These are phyloP conservation scores for Vanessa cardui DNA, from an alignment of 2,888 invertebrate genomes.

Conservation along the genomic window DNA sequence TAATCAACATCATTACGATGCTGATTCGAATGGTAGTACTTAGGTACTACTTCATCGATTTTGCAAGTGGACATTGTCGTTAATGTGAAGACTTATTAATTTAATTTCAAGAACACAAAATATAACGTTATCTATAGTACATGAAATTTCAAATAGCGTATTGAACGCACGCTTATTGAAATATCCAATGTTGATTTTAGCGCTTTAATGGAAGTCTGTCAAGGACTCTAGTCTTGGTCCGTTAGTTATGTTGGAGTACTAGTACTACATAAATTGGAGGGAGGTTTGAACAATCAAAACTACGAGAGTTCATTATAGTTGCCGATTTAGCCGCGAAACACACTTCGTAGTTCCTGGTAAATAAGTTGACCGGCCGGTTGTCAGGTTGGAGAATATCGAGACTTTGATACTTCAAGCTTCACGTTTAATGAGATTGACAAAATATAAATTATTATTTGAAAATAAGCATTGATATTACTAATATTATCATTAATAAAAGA, in stretches of 20 bases:
- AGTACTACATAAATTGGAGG: constrained; percentile 32
- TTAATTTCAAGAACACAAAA: too few species aligned
- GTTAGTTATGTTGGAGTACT: constrained; percentile 31
- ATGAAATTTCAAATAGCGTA: not conserved
- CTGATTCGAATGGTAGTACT: too few species aligned
- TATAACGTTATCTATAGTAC: too few species aligned
- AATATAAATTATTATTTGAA: too few species aligned
- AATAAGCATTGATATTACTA: too few species aligned
- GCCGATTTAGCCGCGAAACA: not conserved
- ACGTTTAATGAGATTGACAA: too few species aligned
- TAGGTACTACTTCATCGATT: too few species aligned
- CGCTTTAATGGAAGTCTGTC: constrained; percentile 34
- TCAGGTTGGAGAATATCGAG: not conserved
- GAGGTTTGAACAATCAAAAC: constrained; percentile 28
- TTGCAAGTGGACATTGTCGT: too few species aligned
- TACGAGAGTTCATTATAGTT: constrained; percentile 11
- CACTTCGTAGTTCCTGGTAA: not conserved
- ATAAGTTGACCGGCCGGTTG: not conserved
- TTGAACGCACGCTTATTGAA: constrained; percentile 2
- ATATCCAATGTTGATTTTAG: constrained; percentile 27
- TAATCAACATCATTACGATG: too few species aligned
- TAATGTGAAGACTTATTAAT: too few species aligned
- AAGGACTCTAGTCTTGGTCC: constrained; percentile 31
- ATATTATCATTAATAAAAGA: too few species aligned
- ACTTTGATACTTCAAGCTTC: not conserved